Evolutionary conservation across 2,797 vertebrate species (phyloP), one percentile per base, ranked within the genome.

Genomic region (Centroberyx gerrardi): DNA sequence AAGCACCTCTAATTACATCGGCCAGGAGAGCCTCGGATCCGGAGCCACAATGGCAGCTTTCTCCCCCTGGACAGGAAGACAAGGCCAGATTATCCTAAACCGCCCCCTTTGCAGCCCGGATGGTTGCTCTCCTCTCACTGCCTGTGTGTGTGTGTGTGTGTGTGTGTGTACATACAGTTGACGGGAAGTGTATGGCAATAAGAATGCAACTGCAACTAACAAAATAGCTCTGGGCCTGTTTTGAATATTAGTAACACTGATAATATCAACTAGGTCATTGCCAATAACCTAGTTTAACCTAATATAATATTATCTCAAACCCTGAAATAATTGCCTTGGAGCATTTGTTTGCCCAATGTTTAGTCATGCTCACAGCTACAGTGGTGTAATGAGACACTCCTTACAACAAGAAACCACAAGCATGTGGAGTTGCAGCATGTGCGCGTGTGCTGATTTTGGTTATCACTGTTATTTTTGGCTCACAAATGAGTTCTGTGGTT

Each of bases 1-100:
- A 52, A 78, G 49, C 59, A 51, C 60, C n/a, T 78, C 76, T 79
- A 76, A 86, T 84, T 85, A 73, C 73, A 75, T 42, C 56, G 42
- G 68, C 49, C 68, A 74, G 51, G 49, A 74, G 72, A 72, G 66
- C 4, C 33, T 53, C 15, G 15, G 59, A 62, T 51, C 49, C 7
- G 7, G 31, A 62, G 58, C 66, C 72, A 80, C 78, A 85, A 70
- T 74, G 64, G 36, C 63, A 68, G 61, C 74, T 74, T 78, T 82
- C 70, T 62, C 56, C n/a, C 31, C 67, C 72, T 29, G 65, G 58
- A 64, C 76, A 46, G 66, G 52, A 69, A 65, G 49, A 74, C 48
- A 61, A 52, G 68, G 51, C 56, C 65, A 67, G 63, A 73, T 87
- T 73, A 68, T 80, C 59, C 60, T 51, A 17, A 59, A 60, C 56